Evolutionary conservation across 2,888 invertebrate species (phyloP), one percentile per base, ranked within the genome.

Genomic region (Parnassius mnemosyne): DNA sequence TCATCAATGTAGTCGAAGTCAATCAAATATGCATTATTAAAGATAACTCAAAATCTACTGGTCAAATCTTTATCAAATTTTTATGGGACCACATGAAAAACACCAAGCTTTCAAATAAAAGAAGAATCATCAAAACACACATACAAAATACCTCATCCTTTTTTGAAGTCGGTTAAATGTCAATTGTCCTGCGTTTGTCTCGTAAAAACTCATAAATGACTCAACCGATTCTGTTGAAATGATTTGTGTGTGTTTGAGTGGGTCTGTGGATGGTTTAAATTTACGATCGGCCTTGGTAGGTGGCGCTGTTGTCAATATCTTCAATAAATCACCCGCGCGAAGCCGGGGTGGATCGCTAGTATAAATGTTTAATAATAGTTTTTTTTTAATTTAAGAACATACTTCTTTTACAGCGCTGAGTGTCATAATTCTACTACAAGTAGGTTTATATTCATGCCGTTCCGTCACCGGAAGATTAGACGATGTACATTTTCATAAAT

Each of bases 381-480:
- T 44, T 1, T 9, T 3, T 44, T 44, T 9, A 9, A 13, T 16
- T 50, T 50, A 16, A 13, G 9, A 50, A 16, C 12, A 50, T 10
- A 9, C 5, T 50, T 12, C 12, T n/a, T 50, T 53, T 41, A 5
- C 13, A 54, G 53, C 53, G 43, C 53, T 54, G 16, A 43, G 53
- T 54, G 16, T 54, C 53, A 43, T 44, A 3, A 43, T 54, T 43
- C 53, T 54, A 12, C 53, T 44, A n/a, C 43, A 43, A 3, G 16
- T 54, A 0, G 16, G 20, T 42, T 54, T 43, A 3, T 54, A 43
- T 13, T 44, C 43, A 13, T 54, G 53, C 42, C 53, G 16, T 3
- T 54, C 53, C 2, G 10, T 54, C 13, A 10, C 43, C 0, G n/a
- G 10, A 42, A 54, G 9, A 10, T 16, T 43, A 10, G 20, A 54